These are phyloP conservation scores for Halcyon badia DNA, from an alignment of 2,797 vertebrate genomes.

Conservation along the genomic window DNA sequence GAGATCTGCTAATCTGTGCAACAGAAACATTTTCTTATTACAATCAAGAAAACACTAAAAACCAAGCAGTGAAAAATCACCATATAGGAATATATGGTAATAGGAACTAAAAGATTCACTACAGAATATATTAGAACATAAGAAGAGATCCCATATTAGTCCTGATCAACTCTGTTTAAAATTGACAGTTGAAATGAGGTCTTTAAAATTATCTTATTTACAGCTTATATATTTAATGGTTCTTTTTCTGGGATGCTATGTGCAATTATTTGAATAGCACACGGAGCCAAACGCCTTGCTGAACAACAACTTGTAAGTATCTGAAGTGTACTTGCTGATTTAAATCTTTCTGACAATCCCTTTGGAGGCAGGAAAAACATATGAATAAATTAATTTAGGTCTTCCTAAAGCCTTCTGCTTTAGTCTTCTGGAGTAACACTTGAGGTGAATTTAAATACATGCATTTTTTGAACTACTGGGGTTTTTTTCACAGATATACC, in stretches of 20 bases:
- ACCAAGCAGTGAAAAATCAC: neutral
- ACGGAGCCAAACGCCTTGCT: neutral
- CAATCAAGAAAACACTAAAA: neutral
- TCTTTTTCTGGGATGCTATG: neutral
- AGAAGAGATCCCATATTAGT: neutral
- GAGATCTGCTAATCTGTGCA: neutral
- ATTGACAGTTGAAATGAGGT: neutral
- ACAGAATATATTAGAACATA: neutral
- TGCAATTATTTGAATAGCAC: neutral
- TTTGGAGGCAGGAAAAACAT: neutral
- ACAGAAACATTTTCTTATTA: neutral
- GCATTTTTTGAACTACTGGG: neutral
- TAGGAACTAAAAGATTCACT: neutral
- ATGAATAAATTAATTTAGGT: neutral
- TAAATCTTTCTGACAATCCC: neutral
- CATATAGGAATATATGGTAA: neutral
- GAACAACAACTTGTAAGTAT: neutral
- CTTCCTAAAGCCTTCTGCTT: neutral
- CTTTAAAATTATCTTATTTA: neutral
- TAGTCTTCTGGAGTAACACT: neutral
- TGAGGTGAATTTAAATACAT: neutral
- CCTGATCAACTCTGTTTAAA: neutral
- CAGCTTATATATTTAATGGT: neutral
- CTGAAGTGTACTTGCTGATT: neutral
- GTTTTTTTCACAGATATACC: neutral